Base-by-base conservation (phyloP, 2,888 invertebrate species). In the Spodoptera exigua region DNA sequence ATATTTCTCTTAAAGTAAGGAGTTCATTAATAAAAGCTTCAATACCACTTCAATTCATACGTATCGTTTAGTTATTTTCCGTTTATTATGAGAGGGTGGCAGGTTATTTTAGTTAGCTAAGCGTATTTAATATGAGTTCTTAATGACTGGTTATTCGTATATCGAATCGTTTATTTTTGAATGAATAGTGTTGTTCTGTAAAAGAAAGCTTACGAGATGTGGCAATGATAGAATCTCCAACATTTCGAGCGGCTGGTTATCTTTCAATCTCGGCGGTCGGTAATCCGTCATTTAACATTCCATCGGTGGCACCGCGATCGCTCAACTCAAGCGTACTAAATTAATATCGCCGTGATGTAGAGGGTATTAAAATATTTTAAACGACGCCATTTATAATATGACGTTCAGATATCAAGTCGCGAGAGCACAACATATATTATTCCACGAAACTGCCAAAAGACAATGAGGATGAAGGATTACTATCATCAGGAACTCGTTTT, bases 231-330 rank as follows among this genome's bases (percentile, higher is more conserved):
- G 88, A 87, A 88, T 88, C 87, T 83, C 87, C 83, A 80, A 82
- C 87, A 88, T 89, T 84, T 85, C 78, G 74, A 81, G 67, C 69
- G 70, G 83, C 89, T 89, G 70, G 83, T 89, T 92, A 93, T 93
- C 93, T 91, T 75, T 81, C 88, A 84, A 93, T 93, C 93, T 89
- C 83, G 86, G 86, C 84, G 86, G 86, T 77, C 85, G 81, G 94
- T 92, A 93, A 93, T 93, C 93, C 92, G 92, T 94, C 94, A 93
- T 92, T 92, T 92, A 91, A 93, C 89, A 93, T 93, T 92, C 93
- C 93, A 84, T 79, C 85, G 87, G 91, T 91, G 92, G 91, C 92
- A 91, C 85, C 84, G 83, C 86, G 88, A 85, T 89, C 87, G 90
- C 82, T 89, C 92, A 84, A 87, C 92, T 92, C 92, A 87, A 90